Conservation (phyloP, 2,888 invertebrate genomes). For the Hartigia nigra region DNA sequence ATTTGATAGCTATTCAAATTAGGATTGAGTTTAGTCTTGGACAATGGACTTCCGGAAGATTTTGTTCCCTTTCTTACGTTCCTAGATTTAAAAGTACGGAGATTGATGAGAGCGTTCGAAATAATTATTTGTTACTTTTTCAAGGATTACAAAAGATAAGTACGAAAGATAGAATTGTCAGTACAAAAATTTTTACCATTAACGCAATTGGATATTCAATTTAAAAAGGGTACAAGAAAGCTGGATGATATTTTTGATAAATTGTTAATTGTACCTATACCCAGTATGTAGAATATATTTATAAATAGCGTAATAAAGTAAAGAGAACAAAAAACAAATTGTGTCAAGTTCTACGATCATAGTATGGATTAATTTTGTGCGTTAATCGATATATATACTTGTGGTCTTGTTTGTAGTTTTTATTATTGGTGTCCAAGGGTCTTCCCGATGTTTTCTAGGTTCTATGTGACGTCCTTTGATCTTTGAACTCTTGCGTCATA, state of each 20-base stretch:
- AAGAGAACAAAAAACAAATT: neutral
- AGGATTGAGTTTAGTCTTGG: neutral
- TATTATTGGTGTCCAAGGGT: neutral
- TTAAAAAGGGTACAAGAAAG: neutral
- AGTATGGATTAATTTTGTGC: neutral
- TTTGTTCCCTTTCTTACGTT: neutral
- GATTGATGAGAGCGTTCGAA: neutral
- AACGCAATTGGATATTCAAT: neutral
- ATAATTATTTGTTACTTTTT: neutral
- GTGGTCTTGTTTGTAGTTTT: neutral
- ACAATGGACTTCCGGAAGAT: neutral
- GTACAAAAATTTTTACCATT: neutral
- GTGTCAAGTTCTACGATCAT: neutral
- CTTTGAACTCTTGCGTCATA: neutral
- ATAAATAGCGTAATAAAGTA: neutral
- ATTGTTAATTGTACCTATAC: neutral
- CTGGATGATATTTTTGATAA: neutral
- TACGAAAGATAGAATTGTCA: neutral
- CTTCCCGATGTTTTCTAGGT: neutral
- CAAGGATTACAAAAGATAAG: neutral
- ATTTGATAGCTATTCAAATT: slow-evolving; percentile 17
- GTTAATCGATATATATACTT: neutral
- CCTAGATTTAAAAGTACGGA: neutral
- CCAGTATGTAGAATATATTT: neutral
- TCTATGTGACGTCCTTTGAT: neutral